Evolutionary conservation across 2,113 vertebrate genomes (phyloP).

Genomic region (Dascyllus trimaculatus): DNA sequence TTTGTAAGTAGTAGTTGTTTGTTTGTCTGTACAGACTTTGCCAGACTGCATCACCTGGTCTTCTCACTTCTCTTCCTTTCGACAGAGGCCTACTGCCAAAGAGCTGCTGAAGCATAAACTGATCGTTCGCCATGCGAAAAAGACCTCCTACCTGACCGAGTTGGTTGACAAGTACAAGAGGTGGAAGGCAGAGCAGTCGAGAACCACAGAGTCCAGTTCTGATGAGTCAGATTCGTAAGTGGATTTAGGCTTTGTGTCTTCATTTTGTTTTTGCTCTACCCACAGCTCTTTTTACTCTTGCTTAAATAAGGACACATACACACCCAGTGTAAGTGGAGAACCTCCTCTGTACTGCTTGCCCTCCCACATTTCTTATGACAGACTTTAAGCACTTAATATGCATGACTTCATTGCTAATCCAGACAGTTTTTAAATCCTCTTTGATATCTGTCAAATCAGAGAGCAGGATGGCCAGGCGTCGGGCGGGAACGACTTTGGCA

Average conservation of each 20-base stretch:
- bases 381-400: constrained; percentile 11
- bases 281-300: too few relatives aligned
- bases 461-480: constrained; percentile 94
- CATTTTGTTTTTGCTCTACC: too few relatives aligned
- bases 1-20: constrained; percentile 88
- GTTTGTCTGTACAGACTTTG: neutral
- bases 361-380: constrained; percentile 1
- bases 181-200: constrained; percentile 95
- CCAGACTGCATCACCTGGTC: neutral
- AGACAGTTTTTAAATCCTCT: constrained; percentile 5
- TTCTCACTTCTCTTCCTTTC: neutral
- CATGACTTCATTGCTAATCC: constrained; percentile 20
- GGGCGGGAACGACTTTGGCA: constrained; percentile 91
- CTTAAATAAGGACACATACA: too few relatives aligned
- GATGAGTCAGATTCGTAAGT: constrained; percentile 95
- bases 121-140: constrained; percentile 95
- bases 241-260: too few relatives aligned
- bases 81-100: constrained; percentile 96
- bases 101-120: constrained; percentile 98
- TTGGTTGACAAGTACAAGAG: constrained; percentile 97
- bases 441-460: constrained; percentile 76
- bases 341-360: too few relatives aligned
- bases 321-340: too few relatives aligned
- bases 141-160: constrained; percentile 96
- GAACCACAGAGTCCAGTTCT: constrained; percentile 91